Conservation (phyloP, 2,888 invertebrate genomes). For the Drosophila melanosoma region DNA sequence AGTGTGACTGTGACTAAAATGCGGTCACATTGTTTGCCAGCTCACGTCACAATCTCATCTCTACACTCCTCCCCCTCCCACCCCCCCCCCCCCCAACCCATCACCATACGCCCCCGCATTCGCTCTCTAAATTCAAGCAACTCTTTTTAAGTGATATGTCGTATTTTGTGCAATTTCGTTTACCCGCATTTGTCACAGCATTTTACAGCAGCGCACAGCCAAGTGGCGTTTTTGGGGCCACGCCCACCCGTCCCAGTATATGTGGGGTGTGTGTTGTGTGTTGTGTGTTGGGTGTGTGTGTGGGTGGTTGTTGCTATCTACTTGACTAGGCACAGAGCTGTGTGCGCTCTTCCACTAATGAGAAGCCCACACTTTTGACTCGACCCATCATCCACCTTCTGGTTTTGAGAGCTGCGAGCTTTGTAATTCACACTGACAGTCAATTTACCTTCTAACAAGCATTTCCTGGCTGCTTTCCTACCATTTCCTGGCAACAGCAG, state of each 20-base stretch:
- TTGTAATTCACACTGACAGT: conserved; percentile 65
- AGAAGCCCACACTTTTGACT: conserved; percentile 49
- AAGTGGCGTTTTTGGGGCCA: conserved; percentile 25
- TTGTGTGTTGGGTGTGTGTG: neutral
- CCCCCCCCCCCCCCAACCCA: neutral
- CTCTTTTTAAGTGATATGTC: conserved; percentile 41
- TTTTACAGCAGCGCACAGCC: conserved; percentile 56
- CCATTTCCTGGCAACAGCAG: conserved; percentile 41
- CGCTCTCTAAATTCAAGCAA: neutral
- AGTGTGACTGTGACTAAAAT: conserved; percentile 80
- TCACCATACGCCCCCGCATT: neutral
- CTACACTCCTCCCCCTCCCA: neutral
- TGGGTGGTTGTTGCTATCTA: conserved; percentile 26
- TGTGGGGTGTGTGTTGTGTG: neutral
- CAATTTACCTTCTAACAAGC: conserved; percentile 77
- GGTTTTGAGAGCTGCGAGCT: conserved; percentile 20
- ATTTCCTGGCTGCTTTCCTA: conserved; percentile 49
- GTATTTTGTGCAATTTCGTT: conserved; percentile 61
- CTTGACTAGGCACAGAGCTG: conserved; percentile 46
- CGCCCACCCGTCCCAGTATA: conserved; percentile 13
- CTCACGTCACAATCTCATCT: conserved; percentile 50
- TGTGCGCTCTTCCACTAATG: conserved; percentile 35
- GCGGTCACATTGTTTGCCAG: conserved; percentile 81
- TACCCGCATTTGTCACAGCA: conserved; percentile 76
- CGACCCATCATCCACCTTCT: conserved; percentile 6